Base-by-base conservation (phyloP, 2,797 vertebrate species). In the Nannoperca obscura region DNA sequence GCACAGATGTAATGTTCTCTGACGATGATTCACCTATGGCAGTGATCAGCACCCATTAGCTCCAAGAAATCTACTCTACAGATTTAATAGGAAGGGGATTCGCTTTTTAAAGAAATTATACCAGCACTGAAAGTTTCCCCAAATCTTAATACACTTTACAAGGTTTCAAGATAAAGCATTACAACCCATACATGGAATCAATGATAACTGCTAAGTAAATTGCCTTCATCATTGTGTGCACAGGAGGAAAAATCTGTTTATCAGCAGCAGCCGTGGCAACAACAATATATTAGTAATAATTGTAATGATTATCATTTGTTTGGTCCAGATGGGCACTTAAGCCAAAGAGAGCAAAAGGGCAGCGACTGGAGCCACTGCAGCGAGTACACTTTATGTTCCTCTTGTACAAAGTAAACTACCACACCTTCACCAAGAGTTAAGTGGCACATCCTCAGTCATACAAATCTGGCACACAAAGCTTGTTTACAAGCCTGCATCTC, bases 401-500 rank as follows among this genome's bases (percentile, higher is more conserved):
- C 22, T 82, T 49, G 42, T 61, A 32, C 52, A 59, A 3, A 34
- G 15, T 19, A 69, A 81, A 80, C 54, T 54, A 46, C 62, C 46
- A 57, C 66, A 87, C 46, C 74, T 85, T 12, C 66, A 38, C 62
- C 19, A 20, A 7, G 17, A 63, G 20, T 82, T 70, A 60, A 84
- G 24, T 36, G 44, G 50, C 40, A 58, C 67, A 69, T 65, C 30
- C 60, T 83, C 58, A 68, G 52, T 73, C 49, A 53, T 24, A 59
- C 65, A 76, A 71, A 73, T 69, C 46, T 47, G 59, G 55, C 47
- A 60, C 64, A 76, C 83, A 81, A 85, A 84, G 78, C 81, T 44
- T 75, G 68, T 92, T 87, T 83, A 86, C 82, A 78, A 80, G 66
- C 55, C 66, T 54, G 40, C 57, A 59, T 87, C 84, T 76, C 79